These are phyloP conservation scores for Lutraria rhynchaena DNA, from an alignment of 1,140 invertebrate genomes.

Conservation along the genomic window DNA sequence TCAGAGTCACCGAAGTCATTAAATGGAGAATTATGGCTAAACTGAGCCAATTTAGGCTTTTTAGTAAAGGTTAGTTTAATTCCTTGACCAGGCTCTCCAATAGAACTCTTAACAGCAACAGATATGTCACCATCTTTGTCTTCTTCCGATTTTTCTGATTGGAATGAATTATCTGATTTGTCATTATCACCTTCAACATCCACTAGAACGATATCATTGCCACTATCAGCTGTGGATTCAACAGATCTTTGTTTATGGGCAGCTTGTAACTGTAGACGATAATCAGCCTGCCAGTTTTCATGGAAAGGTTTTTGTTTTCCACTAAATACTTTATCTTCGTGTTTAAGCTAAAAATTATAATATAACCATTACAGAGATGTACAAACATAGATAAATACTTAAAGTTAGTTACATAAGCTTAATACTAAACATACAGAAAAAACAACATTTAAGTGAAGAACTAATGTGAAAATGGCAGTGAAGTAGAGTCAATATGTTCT, in stretches of 20 bases:
- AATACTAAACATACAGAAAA: no score
- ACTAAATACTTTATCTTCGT: no score
- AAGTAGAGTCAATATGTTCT: no score
- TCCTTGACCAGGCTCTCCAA: slow-evolving; percentile 78
- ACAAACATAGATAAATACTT: no score
- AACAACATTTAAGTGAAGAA: no score
- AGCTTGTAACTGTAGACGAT: slow-evolving; percentile 52
- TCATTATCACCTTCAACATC: slow-evolving; percentile 48
- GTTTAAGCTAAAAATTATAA: no score
- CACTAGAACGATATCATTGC: slow-evolving; percentile 57
- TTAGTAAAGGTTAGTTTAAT: slow-evolving; percentile 82
- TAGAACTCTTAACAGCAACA: slow-evolving; percentile 75
- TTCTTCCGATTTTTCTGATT: slow-evolving; percentile 65
- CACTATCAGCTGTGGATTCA: slow-evolving; percentile 33
- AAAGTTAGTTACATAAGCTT: no score
- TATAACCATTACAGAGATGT: no score
- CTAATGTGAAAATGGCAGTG: no score
- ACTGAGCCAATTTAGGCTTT: slow-evolving; percentile 58
- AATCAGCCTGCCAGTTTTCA: slow-evolving; percentile 46
- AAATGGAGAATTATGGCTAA: slow-evolving; percentile 54
- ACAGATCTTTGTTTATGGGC: slow-evolving; percentile 32
- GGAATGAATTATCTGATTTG: slow-evolving; percentile 60
- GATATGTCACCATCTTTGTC: slow-evolving; percentile 61
- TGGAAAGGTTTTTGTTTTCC: slow-evolving; percentile 38
- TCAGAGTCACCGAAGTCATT: slow-evolving; percentile 55